Evolutionary conservation across 2,797 vertebrate species (phyloP).

Genomic region (Arnoldichthys spilopterus): DNA sequence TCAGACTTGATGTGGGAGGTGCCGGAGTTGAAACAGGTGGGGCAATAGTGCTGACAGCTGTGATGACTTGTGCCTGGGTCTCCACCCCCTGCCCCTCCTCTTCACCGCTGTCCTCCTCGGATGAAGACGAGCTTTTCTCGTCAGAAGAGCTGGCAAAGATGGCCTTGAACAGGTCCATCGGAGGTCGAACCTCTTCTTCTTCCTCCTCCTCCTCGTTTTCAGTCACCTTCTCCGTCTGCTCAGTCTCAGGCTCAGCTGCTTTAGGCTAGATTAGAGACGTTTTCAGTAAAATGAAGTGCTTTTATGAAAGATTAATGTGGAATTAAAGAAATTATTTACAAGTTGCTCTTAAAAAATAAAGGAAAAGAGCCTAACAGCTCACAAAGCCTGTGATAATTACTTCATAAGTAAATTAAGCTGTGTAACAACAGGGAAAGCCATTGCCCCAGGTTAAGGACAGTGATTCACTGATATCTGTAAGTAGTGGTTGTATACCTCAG

Average conservation of each 20-base stretch:
- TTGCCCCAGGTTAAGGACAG: neutral
- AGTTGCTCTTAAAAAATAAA: too few species aligned
- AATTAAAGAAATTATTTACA: too few species aligned
- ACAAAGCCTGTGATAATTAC: neutral
- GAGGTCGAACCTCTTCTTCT: slow-evolving; percentile 82
- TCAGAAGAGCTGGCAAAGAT: slow-evolving; percentile 93
- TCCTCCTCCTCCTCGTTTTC: slow-evolving; percentile 57
- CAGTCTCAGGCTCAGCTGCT: slow-evolving; percentile 8
- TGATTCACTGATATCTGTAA: neutral
- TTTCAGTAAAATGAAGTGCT: neutral
- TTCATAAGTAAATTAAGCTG: neutral
- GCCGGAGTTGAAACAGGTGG: slow-evolving; percentile 19
- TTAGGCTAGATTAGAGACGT: slow-evolving; percentile 2
- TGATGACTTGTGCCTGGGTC: neutral
- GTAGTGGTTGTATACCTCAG: neutral
- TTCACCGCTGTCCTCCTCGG: slow-evolving; percentile 79
- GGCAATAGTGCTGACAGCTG: neutral
- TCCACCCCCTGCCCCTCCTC: slow-evolving; percentile 54
- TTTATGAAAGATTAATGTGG: too few species aligned
- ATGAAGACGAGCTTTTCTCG: slow-evolving; percentile 88
- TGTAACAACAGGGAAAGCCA: neutral
- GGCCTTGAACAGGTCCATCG: slow-evolving; percentile 96
- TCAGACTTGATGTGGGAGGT: slow-evolving; percentile 19
- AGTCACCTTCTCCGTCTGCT: slow-evolving; percentile 38
- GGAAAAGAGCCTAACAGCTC: neutral